Conservation (phyloP, 2,113 vertebrate species). For the Columba livia region DNA sequence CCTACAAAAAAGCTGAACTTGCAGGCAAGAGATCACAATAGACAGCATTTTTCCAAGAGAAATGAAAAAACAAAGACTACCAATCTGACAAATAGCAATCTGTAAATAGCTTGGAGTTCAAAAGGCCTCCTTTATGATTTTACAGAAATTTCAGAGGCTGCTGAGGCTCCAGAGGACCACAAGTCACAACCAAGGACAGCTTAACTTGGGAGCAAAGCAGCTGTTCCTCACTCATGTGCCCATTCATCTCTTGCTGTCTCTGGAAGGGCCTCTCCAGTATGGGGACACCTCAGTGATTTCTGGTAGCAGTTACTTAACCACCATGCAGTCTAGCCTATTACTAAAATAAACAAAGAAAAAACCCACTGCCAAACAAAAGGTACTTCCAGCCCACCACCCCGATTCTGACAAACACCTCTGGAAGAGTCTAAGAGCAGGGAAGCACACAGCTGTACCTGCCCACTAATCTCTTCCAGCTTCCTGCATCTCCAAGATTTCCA, state of each 20-base stretch:
- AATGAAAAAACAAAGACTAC: background rate
- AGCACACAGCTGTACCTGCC: background rate
- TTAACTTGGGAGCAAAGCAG: background rate
- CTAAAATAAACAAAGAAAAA: background rate
- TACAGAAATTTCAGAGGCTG: constrained; percentile 23
- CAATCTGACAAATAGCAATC: background rate
- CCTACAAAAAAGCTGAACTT: background rate
- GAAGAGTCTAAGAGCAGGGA: background rate
- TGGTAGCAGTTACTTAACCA: background rate
- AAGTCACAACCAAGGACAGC: background rate
- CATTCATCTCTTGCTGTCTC: background rate
- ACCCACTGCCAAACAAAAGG: background rate
- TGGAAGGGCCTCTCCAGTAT: background rate
- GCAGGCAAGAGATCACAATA: background rate
- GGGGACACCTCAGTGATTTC: background rate
- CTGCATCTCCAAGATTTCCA: background rate
- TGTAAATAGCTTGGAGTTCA: background rate
- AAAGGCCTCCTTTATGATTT: background rate
- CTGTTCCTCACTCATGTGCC: background rate
- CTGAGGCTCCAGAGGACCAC: background rate
- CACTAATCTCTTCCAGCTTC: background rate
- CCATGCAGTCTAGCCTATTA: background rate
- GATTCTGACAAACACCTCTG: background rate
- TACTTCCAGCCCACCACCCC: background rate
- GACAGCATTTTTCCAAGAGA: background rate